Base-by-base conservation (phyloP, 2,113 vertebrate genomes). In the Neomonachus schauinslandi region DNA sequence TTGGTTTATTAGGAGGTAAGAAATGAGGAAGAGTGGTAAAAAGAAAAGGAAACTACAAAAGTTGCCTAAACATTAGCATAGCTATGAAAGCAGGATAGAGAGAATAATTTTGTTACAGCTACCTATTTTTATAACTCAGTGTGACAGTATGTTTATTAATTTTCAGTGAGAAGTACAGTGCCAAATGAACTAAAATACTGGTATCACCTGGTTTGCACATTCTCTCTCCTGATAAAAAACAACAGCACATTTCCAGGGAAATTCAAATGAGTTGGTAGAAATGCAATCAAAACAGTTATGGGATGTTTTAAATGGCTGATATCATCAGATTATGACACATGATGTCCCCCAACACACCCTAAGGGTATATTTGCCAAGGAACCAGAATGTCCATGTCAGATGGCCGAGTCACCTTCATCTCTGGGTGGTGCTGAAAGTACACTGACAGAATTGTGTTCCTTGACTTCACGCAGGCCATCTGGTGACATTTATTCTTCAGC, bases 211-310 rank as follows among this genome's bases (percentile, higher is more conserved):
- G 15, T 86, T 79, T 81, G 31, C 18, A 83, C n/a, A 55, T 84
- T 82, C 4, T 71, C 10, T 63, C 14, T 14, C 42, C 33, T 53
- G 10, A 53, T 69, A 88, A 71, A 53, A 24, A 3, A 0, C 4
- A 21, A 71, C 39, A 72, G 61, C 77, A 59, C 28, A 24, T 91
- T 97, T 85, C 79, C n/a, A 33, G 71, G 83, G 84, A 92, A 94
- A 95, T 91, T 90, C 55, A 97, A 95, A 88, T 87, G 22, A 16
- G 42, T 61, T 91, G 31, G n/a, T 94, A 95, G 77, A 94, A 93
- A 91, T 67, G 33, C 46, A 90, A 26, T 87, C n/a, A 67, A 46
- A 85, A 61, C 9, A 21, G 14, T 42, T 71, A 36, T 5, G n/a
- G n/a, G 39, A 79, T 91, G 71, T 72, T 55, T 9, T 95, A 39